Conservation (phyloP, 2,888 invertebrate genomes). For the Andrena flavipes region DNA sequence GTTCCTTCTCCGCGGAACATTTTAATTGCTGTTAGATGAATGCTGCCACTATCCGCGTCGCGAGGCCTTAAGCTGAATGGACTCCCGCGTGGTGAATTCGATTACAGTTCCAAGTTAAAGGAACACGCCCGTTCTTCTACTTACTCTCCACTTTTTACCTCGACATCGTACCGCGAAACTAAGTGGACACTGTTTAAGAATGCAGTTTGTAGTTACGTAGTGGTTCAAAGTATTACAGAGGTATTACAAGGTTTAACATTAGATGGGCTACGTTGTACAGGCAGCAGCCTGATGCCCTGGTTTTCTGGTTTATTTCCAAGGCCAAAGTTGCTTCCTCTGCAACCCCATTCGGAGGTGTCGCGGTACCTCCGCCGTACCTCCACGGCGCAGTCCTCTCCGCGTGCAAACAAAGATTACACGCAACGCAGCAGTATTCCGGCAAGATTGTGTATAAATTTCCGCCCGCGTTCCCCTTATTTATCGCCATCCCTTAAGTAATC, state of each 20-base stretch:
- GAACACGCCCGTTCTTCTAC: not conserved
- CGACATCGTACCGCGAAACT: too few relatives aligned
- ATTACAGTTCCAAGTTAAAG: not conserved
- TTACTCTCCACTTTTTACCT: too few relatives aligned
- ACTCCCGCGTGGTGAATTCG: not conserved
- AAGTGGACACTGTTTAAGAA: too few relatives aligned
- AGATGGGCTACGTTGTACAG: too few relatives aligned
- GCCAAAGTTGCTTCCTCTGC: not conserved
- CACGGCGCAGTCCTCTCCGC: not conserved
- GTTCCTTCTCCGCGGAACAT: not conserved
- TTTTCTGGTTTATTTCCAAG: too few relatives aligned
- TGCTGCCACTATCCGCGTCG: not conserved
- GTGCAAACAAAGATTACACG: not conserved
- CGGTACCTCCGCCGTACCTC: not conserved
- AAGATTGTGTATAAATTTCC: not conserved
- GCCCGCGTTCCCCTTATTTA: conserved; percentile 8
- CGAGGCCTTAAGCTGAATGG: not conserved
- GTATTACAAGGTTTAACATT: too few relatives aligned
- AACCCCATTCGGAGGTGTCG: not conserved
- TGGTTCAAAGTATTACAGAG: too few relatives aligned
- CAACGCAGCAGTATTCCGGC: not conserved
- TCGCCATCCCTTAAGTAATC: conserved; percentile 7
- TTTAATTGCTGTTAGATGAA: conserved; percentile 13
- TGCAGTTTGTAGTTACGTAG: too few relatives aligned
- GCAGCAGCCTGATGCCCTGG: too few relatives aligned